Evolutionary conservation across 2,113 vertebrate species (phyloP), one percentile per base, ranked within the genome.

Genomic region (Syrrhaptes paradoxus): DNA sequence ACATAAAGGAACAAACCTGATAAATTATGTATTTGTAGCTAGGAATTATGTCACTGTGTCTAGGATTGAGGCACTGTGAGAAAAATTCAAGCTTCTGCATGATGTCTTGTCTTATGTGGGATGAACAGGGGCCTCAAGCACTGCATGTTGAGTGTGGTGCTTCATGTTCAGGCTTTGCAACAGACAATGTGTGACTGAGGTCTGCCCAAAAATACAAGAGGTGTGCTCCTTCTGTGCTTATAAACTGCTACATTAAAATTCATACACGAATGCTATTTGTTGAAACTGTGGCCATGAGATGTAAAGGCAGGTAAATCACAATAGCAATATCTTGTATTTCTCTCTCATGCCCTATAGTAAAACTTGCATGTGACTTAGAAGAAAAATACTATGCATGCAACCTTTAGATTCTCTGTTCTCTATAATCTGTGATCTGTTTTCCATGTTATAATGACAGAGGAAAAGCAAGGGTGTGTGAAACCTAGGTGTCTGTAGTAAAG

Each of bases 171-270:
- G 11, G 7, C 51, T 51, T 71, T 54, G 41, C n/a, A 66, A 13
- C 34, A 73, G 21, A 3, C 2, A 7, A 22, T 0, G 0, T 8
- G 11, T n/a, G 41, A 6, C 32, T 29, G 32, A 68, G 7, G 10
- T 48, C 32, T 73, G 15, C 57, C 28, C 34, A 38, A 15, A 72
- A 84, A 25, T 13, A 3, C 5, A 68, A 29, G 38, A 66, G 25
- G 5, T 61, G 7, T 14, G 11, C 7, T 59, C 7, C 28, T 43
- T 22, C 26, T 68, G 20, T 59, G 8, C 5, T 61, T 63, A 13
- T 51, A 22, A 59, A 71, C 21, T 58, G 19, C n/a, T 54, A 0
- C 34, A 36, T 15, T 80, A 8, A 75, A 76, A 68, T 43, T 41
- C 9, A 29, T 9, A 18, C 3, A 2, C 5, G 7, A 67, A 46